A percentile compares a stretch with the other conserved stretches of the same genome.
These are phyloP conservation scores for Gadopsis bispinosus DNA, from an alignment of 2,797 vertebrate species.

Conservation along the genomic window DNA sequence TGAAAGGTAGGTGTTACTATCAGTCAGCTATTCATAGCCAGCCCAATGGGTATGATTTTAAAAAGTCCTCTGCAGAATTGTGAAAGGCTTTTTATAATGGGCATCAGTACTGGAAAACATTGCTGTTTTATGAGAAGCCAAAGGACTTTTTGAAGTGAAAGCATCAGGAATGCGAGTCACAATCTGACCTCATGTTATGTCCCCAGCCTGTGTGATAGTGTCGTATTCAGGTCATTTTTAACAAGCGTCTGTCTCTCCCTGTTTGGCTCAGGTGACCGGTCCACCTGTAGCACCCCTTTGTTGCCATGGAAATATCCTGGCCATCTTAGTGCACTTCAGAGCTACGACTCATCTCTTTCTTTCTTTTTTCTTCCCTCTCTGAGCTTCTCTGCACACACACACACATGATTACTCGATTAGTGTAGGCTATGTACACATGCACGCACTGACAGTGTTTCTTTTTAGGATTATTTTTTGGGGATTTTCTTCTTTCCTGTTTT, in stretches of 20 bases:
- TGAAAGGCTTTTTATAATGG: conserved; percentile 55
- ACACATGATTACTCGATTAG: conserved; percentile 29
- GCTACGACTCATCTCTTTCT: conserved; percentile 44
- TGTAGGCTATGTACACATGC: conserved; percentile 35
- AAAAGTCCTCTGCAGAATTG: conserved; percentile 68
- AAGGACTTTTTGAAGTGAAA: conserved; percentile 64
- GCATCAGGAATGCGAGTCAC: conserved; percentile 78
- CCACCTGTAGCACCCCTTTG: conserved; percentile 81
- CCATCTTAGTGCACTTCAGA: conserved; percentile 68
- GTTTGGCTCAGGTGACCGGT: conserved; percentile 80
- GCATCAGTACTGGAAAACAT: conserved; percentile 36
- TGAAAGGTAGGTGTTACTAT: conserved; percentile 80
- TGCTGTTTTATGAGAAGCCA: conserved; percentile 51
- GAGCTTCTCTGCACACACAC: conserved; percentile 48
- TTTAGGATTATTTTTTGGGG: conserved; percentile 17
- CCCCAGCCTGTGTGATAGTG: conserved; percentile 75
- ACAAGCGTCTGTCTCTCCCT: conserved; percentile 80
- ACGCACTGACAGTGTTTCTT: conserved; percentile 23
- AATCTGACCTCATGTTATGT: conserved; percentile 78
- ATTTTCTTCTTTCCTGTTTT: conserved; percentile 49
- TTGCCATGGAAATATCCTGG: conserved; percentile 82
- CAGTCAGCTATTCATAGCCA: conserved; percentile 79
- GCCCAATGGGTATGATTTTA: conserved; percentile 72
- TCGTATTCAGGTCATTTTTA: conserved; percentile 84
- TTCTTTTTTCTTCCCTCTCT: conserved; percentile 6